Base-by-base conservation (phyloP, 1,140 invertebrate genomes). In the Megathymus violae region DNA sequence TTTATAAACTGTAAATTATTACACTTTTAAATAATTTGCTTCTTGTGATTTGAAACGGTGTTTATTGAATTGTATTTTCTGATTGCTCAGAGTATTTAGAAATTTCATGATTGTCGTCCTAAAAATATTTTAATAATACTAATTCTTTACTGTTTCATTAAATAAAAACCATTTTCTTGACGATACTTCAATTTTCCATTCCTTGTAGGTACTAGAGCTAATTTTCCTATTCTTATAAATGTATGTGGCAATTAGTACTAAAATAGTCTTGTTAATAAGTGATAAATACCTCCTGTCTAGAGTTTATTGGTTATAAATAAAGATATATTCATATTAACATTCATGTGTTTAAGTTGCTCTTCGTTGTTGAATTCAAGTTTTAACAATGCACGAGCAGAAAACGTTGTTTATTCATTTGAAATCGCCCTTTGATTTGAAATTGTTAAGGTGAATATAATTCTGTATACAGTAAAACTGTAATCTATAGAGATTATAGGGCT, bases 301-400 rank as follows among this genome's bases (percentile, higher is more conserved):
- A 88, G 72, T 80, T 79, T 85, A 85, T 82, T 85, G 83, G 87
- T 86, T 82, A 67, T 63, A 71, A 79, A 85, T 85, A 87, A 85
- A 89, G 82, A 87, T 67, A 82, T 86, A 88, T 88, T 87, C 84
- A 82, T 89, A 89, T 85, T 84, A 73, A 80, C 61, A 67, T 63
- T 62, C 64, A 38, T 51, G 64, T 68, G 65, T 76, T 82, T 83
- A 47, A 47, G 27, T 52, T 64, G 51, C 40, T 41, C 50, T 52
- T 46, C 36, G 40, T 6, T 52, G 51, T 54, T 13, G 27, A 25
- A 54, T 54, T 40, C 51, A 17, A 52, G 36, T 54, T 40, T 38
- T 41, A 54, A 54, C 40, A 54, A 7, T 54, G 41, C 14, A 41
- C 36, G 11, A 54, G 51, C 51, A 54, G 22, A 25, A 36, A 54